Percentiles rank a stretch among this genome's conserved stretches.
These are phyloP conservation scores for Macrosoma leucophasiata DNA, from an alignment of 2,888 invertebrate genomes.

Conservation along the genomic window DNA sequence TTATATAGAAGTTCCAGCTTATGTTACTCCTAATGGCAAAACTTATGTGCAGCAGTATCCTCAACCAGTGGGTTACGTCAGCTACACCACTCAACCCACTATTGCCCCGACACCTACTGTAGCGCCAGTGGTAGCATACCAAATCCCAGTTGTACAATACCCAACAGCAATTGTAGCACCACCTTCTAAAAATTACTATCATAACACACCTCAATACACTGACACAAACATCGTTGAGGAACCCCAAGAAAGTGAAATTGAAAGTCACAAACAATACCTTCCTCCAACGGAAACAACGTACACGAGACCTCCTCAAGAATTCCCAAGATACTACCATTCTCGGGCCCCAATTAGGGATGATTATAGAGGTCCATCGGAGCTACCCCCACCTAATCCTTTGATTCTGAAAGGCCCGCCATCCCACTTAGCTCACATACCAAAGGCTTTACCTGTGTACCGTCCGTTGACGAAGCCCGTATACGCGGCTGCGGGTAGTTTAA, in stretches of 20 bases:
- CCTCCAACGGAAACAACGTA: conserved; percentile 44
- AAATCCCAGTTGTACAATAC: conserved; percentile 48
- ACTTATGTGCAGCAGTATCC: conserved; percentile 45
- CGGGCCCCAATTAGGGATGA: conserved; percentile 47
- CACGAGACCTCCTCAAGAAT: conserved; percentile 36
- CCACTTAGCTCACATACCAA: conserved; percentile 57
- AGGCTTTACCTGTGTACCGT: conserved; percentile 53
- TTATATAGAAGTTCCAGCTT: conserved; percentile 51
- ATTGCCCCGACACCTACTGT: conserved; percentile 37
- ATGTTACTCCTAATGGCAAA: conserved; percentile 43
- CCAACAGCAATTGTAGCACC: conserved; percentile 41
- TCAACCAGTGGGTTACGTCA: conserved; percentile 43
- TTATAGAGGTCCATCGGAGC: conserved; percentile 40
- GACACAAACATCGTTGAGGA: conserved; percentile 49
- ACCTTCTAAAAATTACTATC: conserved; percentile 46
- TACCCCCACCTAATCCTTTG: conserved; percentile 55
- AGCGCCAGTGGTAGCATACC: conserved; percentile 48
- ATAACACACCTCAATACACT: conserved; percentile 38
- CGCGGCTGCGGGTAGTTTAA: conserved; percentile 34
- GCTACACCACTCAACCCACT: conserved; percentile 50
- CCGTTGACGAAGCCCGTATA: conserved; percentile 56
- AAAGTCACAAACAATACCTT: conserved; percentile 40
- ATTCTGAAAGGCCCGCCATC: conserved; percentile 46
- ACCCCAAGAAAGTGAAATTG: conserved; percentile 38
- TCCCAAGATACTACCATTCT: conserved; percentile 52